Base-by-base conservation (phyloP, 2,888 invertebrate genomes). In the Polymixis lichenea region DNA sequence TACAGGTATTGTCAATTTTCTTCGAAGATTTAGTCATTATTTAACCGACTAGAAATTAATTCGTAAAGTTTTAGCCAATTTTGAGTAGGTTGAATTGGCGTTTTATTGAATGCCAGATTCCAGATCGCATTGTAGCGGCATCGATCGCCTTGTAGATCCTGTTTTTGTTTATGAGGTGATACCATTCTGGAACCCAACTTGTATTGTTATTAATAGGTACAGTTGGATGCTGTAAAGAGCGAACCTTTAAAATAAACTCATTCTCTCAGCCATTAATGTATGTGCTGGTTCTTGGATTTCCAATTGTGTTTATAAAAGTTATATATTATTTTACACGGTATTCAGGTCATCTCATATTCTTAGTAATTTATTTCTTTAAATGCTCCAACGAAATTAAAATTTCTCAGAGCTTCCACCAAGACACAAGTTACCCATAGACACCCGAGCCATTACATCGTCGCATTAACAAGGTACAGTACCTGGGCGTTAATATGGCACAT, bases 1-100 rank as follows among this genome's bases (percentile, higher is more conserved):
- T 94, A 91, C 84, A 95, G 94, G 96, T 95, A 84, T 61, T 58
- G 56, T 28, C 4, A 1, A 11, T 49, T 43, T 62, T 19, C 3
- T 32, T 58, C 8, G 2, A 22, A 22, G 11, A 51, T 32, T 32
- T 22, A 17, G 28, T 19, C 1, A 28, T 38, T 9, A 25, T 49
- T 55, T 4, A 61, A 61, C 11, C 3, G 28, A 62, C 5, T 53
- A 7, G 4, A 46, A 4, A 15, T 46, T 46, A 19, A 74, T 53
- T 75, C 61, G 22, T 43, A 6, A 22, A 28, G 9, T 43, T 32
- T 9, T 69, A 22, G 3, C 25, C 13, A 25, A 28, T n/a, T 53
- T 9, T 4, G 1, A 22, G 49, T 49, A 53, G 1, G 4, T 11
- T 58, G 28, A n/a, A 28, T 51, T 51, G 2, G 9, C 5, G 15